A percentile compares a stretch with the other conserved stretches of the same genome.
Evolutionary conservation across 2,113 vertebrate genomes (phyloP).

Genomic region (Zapus hudsonius): DNA sequence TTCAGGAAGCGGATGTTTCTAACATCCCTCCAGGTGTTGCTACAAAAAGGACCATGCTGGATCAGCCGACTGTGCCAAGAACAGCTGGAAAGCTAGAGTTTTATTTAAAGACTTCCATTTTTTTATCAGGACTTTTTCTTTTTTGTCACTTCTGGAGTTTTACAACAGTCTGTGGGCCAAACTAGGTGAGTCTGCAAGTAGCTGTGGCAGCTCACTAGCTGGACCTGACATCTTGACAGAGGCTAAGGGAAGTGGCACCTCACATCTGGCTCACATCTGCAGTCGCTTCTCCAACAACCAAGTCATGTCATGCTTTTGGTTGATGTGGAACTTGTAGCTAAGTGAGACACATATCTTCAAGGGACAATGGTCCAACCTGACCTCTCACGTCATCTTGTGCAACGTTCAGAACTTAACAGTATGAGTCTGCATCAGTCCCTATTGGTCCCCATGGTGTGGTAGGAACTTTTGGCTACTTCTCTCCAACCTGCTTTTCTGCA

Average conservation of each 20-base stretch:
- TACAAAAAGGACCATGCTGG: background rate
- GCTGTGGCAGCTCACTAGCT: background rate
- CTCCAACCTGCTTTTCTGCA: background rate
- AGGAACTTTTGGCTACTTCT: background rate
- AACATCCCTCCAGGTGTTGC: background rate
- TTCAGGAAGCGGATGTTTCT: background rate
- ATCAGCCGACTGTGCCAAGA: background rate
- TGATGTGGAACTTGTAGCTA: background rate
- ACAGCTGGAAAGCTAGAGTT: conserved; percentile 2
- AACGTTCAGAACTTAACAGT: background rate
- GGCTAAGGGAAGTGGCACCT: background rate
- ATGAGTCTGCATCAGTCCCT: background rate
- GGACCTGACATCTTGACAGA: background rate
- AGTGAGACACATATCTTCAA: background rate
- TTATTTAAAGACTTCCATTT: conserved; percentile 45
- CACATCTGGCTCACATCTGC: background rate
- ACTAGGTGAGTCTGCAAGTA: background rate
- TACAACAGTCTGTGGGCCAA: background rate
- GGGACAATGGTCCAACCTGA: background rate
- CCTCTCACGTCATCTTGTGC: background rate
- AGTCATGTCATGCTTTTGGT: background rate
- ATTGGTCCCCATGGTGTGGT: background rate
- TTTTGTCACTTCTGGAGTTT: background rate
- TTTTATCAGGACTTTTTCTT: background rate
- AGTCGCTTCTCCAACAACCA: background rate